Evolutionary conservation across 2,888 invertebrate genomes (phyloP), one percentile per base, ranked within the genome.

Genomic region (Papilio gigon): DNA sequence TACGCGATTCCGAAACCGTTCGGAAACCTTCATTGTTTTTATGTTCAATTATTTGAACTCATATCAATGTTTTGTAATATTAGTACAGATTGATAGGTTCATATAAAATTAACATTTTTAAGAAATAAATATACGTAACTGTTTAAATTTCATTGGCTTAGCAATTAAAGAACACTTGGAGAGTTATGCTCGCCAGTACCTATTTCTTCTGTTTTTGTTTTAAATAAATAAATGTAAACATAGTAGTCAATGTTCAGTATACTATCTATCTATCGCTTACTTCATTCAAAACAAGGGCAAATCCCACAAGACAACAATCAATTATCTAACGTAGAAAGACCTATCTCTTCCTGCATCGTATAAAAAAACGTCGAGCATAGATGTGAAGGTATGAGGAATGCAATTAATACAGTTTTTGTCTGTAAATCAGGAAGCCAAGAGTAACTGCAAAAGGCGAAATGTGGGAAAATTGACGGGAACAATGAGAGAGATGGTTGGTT

Each of bases 381-480:
- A 76, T 75, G 76, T 77, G 74, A 78, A 81, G 79, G 81, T 81
- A 86, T 77, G 80, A 84, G 80, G 86, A 87, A 87, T 87, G 86
- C 85, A 87, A 90, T 91, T 89, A 89, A 88, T 86, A 80, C 78
- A 78, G 80, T 90, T 91, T 91, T 91, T 91, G 84, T 85, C 65
- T 71, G 74, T 76, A 81, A 81, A 87, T 86, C 83, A 90, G 92
- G 92, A 92, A 91, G 90, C 79, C 79, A 81, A 81, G 80, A 82
- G 85, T 87, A 91, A 89, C 90, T 82, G 90, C 89, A 86, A 85
- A 84, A 80, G 86, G 84, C 89, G 87, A 90, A 90, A 89, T 90
- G 91, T 91, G 92, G 90, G 92, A 92, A 87, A 84, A 85, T 83
- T 76, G 80, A 76, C 77, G 80, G 76, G 77, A 86, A 91, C 91